Evolutionary conservation across 2,113 vertebrate species (phyloP).

Genomic region (Morone chrysops): DNA sequence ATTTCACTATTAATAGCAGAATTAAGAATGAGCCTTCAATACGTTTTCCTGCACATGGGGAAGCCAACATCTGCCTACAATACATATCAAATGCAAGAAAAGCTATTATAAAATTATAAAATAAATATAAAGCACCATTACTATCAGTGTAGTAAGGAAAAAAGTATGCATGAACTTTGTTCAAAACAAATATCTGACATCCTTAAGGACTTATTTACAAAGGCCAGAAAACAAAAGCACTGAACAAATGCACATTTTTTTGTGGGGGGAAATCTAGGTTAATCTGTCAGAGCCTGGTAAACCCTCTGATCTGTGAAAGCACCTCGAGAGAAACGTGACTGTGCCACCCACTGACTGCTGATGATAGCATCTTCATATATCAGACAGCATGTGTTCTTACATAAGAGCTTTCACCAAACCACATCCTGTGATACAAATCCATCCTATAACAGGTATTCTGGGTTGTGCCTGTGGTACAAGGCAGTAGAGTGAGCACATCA

Average conservation of each 20-base stretch:
- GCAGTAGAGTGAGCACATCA: background rate
- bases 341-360: constrained; percentile 48
- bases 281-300: constrained; percentile 40
- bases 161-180: too few relatives aligned
- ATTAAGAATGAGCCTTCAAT: constrained; percentile 17
- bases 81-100: background rate
- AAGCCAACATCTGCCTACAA: constrained; percentile 15
- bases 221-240: background rate
- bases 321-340: background rate
- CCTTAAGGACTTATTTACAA: background rate
- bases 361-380: constrained; percentile 40
- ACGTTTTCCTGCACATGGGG: background rate
- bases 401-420: constrained; percentile 33
- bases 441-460: constrained; percentile 13
- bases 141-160: too few relatives aligned
- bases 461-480: background rate
- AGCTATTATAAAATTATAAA: background rate
- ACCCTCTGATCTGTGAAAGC: constrained; percentile 36
- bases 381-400: constrained; percentile 34
- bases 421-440: constrained; percentile 31
- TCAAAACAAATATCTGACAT: background rate
- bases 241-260: constrained; percentile 23
- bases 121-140: background rate
- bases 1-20: constrained; percentile 22
- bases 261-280: constrained; percentile 25